These are phyloP conservation scores for Brachyptera risi DNA, from an alignment of 2,888 invertebrate genomes.

Conservation along the genomic window DNA sequence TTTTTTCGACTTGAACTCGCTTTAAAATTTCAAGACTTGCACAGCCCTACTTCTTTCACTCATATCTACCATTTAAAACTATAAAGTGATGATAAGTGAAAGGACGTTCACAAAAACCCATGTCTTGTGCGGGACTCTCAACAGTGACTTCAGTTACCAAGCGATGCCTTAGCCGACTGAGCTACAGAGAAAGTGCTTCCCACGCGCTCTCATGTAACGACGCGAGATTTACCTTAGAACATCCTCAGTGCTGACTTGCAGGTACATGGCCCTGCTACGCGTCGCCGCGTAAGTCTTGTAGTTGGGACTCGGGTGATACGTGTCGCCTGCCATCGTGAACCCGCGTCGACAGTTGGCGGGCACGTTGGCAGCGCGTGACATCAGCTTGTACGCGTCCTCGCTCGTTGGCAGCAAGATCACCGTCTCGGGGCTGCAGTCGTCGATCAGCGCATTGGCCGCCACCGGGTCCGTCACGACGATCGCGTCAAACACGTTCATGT, in stretches of 20 bases:
- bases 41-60: too few relatives aligned
- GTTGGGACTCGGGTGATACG: slow-evolving; percentile 70
- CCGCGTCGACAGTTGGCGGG: slow-evolving; percentile 64
- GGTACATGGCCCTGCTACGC: slow-evolving; percentile 47
- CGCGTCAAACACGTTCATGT: slow-evolving; percentile 59
- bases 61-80: too few relatives aligned
- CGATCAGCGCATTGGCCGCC: slow-evolving; percentile 81
- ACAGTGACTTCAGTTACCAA: too few relatives aligned
- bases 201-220: too few relatives aligned
- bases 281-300: slow-evolving; percentile 65
- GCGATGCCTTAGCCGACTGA: too few relatives aligned
- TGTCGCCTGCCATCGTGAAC: slow-evolving; percentile 62
- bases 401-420: slow-evolving; percentile 70
- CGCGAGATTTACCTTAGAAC: slow-evolving; percentile 50
- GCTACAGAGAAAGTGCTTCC: too few relatives aligned
- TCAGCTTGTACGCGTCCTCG: slow-evolving; percentile 63
- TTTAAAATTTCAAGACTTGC: too few relatives aligned
- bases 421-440: slow-evolving; percentile 67
- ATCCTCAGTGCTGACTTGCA: slow-evolving; percentile 65
- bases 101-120: too few relatives aligned
- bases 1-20: too few relatives aligned
- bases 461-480: slow-evolving; percentile 71
- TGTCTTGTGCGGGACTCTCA: too few relatives aligned
- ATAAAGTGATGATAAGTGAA: too few relatives aligned
- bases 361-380: slow-evolving; percentile 59